Evolutionary conservation across 2,113 vertebrate species (phyloP).

Genomic region (Tinamus guttatus): DNA sequence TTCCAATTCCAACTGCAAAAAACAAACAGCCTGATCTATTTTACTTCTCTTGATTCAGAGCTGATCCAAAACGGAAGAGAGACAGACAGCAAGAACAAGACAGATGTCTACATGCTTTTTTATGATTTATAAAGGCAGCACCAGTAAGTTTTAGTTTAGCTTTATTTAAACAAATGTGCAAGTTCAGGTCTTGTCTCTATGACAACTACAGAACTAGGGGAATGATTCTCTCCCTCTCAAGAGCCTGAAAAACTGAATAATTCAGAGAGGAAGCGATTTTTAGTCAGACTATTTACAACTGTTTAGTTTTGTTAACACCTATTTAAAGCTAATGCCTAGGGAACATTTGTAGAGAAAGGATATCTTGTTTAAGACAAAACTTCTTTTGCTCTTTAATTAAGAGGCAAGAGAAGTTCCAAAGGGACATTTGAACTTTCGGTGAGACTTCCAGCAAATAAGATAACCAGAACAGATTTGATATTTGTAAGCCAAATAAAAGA

Average conservation of each 20-base stretch:
- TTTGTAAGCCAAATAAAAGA: not conserved
- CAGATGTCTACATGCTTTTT: not conserved
- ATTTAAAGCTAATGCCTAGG: conserved; percentile 1
- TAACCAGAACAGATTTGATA: not conserved
- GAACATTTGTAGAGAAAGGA: conserved; percentile 31
- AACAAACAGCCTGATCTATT: not conserved
- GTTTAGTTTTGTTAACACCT: conserved; percentile 15
- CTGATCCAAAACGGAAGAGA: not conserved
- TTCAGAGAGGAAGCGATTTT: conserved; percentile 49
- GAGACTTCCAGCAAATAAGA: not conserved
- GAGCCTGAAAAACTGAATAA: conserved; percentile 43
- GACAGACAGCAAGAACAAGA: not conserved
- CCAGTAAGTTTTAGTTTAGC: conserved; percentile 17
- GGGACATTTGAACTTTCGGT: not conserved
- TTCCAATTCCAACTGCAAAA: not conserved
- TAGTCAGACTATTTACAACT: conserved; percentile 51
- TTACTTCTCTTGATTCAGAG: not conserved
- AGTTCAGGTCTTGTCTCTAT: conserved; percentile 53
- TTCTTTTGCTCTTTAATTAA: conserved; percentile 11
- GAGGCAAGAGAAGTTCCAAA: not conserved
- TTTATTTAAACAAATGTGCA: conserved; percentile 41
- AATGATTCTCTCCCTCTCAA: conserved; percentile 50
- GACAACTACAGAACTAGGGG: conserved; percentile 48
- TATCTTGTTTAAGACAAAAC: conserved; percentile 12
- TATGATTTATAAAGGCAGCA: conserved; percentile 24